phyloP scores from a whole-genome alignment of 2,797 vertebrate species.

The Alauda arvensis region DNA sequence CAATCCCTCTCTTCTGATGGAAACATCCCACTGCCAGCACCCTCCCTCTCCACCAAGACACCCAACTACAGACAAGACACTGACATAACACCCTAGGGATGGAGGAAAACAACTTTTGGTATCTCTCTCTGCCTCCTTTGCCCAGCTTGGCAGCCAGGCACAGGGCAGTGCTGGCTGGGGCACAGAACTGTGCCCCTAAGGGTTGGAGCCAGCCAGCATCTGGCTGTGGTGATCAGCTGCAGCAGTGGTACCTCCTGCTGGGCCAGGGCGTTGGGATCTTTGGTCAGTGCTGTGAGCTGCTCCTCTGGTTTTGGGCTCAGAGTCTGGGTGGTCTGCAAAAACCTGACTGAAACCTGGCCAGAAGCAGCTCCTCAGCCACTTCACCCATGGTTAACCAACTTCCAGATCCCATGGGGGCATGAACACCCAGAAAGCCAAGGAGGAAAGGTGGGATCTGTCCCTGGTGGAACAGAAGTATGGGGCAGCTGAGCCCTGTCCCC shows the following conservation, averaged over 20 bases:
- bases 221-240: neutral
- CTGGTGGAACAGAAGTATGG: fast-evolving
- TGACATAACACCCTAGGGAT: neutral
- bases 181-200: neutral
- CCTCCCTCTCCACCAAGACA: neutral
- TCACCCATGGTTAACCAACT: fast-evolving
- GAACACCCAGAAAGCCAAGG: neutral
- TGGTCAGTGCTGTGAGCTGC: neutral
- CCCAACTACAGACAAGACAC: neutral
- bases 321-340: neutral
- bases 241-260: neutral
- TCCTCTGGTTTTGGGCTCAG: neutral
- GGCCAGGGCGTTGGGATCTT: fast-evolving
- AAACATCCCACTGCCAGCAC: neutral
- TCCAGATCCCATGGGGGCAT: neutral
- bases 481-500: neutral
- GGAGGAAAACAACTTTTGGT: neutral
- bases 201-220: neutral
- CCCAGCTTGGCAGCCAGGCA: neutral
- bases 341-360: neutral
- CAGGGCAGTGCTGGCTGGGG: neutral
- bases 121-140: neutral
- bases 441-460: neutral
- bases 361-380: neutral
- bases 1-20: neutral